phyloP scores from a whole-genome alignment of 2,113 vertebrate species.

The Tinamus guttatus region DNA sequence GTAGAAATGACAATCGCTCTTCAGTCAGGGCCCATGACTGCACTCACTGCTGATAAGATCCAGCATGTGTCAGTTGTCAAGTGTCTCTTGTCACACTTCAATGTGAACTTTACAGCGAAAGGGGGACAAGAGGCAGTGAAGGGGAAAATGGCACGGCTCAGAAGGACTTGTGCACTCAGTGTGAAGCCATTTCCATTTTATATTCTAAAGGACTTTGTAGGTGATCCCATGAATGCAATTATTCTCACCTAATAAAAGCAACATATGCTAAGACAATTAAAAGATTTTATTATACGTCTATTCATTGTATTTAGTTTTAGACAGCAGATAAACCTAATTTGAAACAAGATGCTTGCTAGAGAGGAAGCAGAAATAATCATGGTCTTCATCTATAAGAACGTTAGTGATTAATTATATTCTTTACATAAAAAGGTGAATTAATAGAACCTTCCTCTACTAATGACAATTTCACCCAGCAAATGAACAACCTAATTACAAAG shows the following conservation, averaged over 20 bases:
- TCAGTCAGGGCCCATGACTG: conserved; percentile 86
- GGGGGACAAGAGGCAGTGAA: conserved; percentile 91
- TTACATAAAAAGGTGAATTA: conserved; percentile 49
- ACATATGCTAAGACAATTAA: conserved; percentile 99
- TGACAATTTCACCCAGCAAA: conserved; percentile 44
- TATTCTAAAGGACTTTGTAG: conserved; percentile 96
- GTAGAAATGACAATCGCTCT: conserved; percentile 91
- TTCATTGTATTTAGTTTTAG: conserved; percentile 89
- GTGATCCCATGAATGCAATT: conserved; percentile 99
- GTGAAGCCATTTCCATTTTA: conserved; percentile 99
- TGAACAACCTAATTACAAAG: conserved; percentile 53
- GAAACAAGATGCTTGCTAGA: conserved; percentile 55
- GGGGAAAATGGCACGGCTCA: conserved; percentile 92
- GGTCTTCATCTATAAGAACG: conserved; percentile 19
- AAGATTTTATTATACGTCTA: conserved; percentile 98
- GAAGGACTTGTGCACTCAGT: conserved; percentile 99
- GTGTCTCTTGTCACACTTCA: conserved; percentile 90
- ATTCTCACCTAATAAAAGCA: conserved; percentile 99
- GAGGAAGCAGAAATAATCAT: conserved; percentile 44
- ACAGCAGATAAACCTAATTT: conserved; percentile 56
- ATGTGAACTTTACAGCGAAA: conserved; percentile 90
- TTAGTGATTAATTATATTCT: conserved; percentile 35
- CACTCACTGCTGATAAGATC: conserved; percentile 91
- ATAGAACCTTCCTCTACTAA: conserved; percentile 42
- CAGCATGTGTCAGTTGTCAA: conserved; percentile 88